phyloP scores from a whole-genome alignment of 2,888 invertebrate genomes.

The Lobophora halterata region DNA sequence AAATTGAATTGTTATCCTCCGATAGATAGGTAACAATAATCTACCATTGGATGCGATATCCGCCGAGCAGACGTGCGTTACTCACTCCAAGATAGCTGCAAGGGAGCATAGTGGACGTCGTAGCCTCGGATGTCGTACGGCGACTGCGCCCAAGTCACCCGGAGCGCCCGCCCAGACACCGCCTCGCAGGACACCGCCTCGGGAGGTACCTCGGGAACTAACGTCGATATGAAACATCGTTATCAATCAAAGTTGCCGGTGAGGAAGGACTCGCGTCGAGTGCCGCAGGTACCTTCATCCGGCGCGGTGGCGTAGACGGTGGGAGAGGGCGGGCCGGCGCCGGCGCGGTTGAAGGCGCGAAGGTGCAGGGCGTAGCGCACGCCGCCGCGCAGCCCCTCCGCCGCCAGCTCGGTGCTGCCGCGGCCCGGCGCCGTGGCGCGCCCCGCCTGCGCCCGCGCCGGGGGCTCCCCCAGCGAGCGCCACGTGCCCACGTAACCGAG shows the following conservation, averaged over 20 bases:
- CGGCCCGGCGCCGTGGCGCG: slow-evolving; percentile 80
- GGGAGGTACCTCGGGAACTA: slow-evolving; percentile 87
- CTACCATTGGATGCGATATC: too few species aligned
- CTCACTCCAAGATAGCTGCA: slow-evolving; percentile 46
- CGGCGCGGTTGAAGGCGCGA: slow-evolving; percentile 90
- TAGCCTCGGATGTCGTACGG: slow-evolving; percentile 86
- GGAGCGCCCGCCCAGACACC: slow-evolving; percentile 85
- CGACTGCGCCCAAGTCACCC: slow-evolving; percentile 85
- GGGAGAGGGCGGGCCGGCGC: slow-evolving; percentile 88
- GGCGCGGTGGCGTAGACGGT: slow-evolving; percentile 87
- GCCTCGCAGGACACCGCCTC: slow-evolving; percentile 85
- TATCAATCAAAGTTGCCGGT: too few species aligned
- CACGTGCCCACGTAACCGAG: slow-evolving; percentile 87
- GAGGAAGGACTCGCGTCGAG: not conserved
- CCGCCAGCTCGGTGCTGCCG: slow-evolving; percentile 82
- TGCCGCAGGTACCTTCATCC: slow-evolving; percentile 82
- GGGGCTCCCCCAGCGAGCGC: slow-evolving; percentile 53
- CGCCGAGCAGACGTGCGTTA: not conserved
- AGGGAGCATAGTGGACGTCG: slow-evolving; percentile 87
- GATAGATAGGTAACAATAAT: too few species aligned
- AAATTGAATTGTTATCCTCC: too few species aligned
- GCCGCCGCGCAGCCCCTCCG: slow-evolving; percentile 85
- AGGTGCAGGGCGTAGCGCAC: slow-evolving; percentile 89
- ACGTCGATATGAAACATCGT: not conserved
- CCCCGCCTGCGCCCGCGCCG: slow-evolving; percentile 38